A percentile compares a stretch with the other conserved stretches of the same genome.
Conservation (phyloP, 2,797 vertebrate species). For the Pagetopsis macropterus region DNA sequence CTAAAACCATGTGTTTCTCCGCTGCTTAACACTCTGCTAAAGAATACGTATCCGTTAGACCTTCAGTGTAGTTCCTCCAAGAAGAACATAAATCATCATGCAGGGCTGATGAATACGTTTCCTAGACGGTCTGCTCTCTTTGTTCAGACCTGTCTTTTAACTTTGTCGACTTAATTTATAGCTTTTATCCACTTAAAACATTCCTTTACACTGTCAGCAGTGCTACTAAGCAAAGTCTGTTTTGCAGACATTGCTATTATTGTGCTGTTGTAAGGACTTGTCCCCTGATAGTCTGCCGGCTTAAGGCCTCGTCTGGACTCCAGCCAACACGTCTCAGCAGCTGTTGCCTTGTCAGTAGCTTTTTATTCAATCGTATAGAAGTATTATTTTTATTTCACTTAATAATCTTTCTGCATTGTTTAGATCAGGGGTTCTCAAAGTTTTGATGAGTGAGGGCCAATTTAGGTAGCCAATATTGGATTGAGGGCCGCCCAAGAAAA, state of each 20-base stretch:
- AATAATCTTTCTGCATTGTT: background rate
- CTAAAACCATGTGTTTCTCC: background rate
- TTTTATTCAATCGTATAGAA: conserved; percentile 24
- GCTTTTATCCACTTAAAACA: conserved; percentile 40
- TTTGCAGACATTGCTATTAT: conserved; percentile 28
- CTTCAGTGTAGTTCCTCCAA: background rate
- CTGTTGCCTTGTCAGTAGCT: conserved; percentile 38
- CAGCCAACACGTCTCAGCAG: conserved; percentile 46
- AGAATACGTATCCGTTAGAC: background rate
- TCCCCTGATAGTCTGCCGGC: conserved; percentile 42
- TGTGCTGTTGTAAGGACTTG: conserved; percentile 45
- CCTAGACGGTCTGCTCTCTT: conserved; percentile 1
- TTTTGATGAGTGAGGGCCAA: too few species aligned
- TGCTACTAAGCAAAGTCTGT: conserved; percentile 26
- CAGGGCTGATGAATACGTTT: conserved; percentile 17
- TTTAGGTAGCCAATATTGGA: too few species aligned
- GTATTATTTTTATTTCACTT: too few species aligned
- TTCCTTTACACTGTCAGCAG: conserved; percentile 34
- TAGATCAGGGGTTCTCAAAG: too few species aligned
- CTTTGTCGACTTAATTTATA: conserved; percentile 43
- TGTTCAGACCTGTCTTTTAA: conserved; percentile 8
- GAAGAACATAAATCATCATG: background rate
- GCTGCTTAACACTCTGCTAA: conserved; percentile 7
- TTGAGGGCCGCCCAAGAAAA: too few species aligned
- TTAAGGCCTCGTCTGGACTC: conserved; percentile 46